Evolutionary conservation across 2,113 vertebrate species (phyloP).

Genomic region (Psittacula cyanocephala): DNA sequence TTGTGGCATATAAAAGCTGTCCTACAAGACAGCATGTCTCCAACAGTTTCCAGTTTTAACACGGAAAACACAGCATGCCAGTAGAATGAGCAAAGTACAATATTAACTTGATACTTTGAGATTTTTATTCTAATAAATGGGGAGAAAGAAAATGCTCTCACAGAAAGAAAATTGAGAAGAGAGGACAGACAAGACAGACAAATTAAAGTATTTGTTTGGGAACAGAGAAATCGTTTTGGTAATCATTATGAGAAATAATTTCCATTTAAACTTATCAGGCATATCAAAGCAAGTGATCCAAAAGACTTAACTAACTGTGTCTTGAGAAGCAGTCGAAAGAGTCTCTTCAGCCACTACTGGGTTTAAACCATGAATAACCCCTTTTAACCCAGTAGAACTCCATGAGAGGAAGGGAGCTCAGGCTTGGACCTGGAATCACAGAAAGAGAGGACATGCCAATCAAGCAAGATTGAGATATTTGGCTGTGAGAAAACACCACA

Average conservation of each 20-base stretch:
- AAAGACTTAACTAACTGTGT: not conserved
- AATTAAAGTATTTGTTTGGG: not conserved
- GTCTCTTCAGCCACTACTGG: not conserved
- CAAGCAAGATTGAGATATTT: not conserved
- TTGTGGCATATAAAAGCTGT: not conserved
- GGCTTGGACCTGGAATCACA: not conserved
- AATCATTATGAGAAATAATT: not conserved
- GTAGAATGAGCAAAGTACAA: not conserved
- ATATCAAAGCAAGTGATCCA: not conserved
- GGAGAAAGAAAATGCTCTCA: not conserved
- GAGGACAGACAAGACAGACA: not conserved
- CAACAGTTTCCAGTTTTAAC: not conserved
- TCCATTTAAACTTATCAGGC: not conserved
- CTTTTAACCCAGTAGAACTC: not conserved
- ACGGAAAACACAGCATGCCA: not conserved
- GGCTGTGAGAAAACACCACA: not conserved
- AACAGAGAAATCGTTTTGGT: not conserved
- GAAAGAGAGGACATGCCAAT: not conserved
- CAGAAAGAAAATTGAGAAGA: not conserved
- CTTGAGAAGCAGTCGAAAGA: not conserved
- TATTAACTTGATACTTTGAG: not conserved
- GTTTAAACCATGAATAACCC: not conserved
- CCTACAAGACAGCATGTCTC: not conserved
- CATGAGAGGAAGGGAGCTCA: not conserved
- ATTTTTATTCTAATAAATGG: not conserved